Evolutionary conservation across 1,140 invertebrate species (phyloP).

Genomic region (Cotesia chilonis): DNA sequence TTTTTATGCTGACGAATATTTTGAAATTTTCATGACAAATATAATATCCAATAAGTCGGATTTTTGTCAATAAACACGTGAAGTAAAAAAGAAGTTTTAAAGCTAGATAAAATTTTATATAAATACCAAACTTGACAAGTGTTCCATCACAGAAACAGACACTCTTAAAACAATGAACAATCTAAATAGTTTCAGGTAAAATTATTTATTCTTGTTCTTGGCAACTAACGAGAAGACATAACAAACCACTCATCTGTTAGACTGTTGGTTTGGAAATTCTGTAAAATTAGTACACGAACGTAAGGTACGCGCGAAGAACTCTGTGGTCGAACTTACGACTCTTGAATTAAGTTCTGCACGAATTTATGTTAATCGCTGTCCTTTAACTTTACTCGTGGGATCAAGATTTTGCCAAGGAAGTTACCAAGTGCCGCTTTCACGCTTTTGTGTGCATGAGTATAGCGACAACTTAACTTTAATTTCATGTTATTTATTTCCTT

Average conservation of each 20-base stretch:
- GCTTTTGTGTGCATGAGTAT: conserved; percentile 9
- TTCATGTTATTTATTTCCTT: neutral
- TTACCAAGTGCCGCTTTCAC: conserved; percentile 15
- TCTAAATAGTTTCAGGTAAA: too few species aligned
- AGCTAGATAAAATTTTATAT: too few species aligned
- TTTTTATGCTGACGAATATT: too few species aligned
- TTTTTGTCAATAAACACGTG: too few species aligned
- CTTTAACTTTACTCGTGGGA: conserved; percentile 26
- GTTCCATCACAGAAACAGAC: too few species aligned
- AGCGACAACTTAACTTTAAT: neutral
- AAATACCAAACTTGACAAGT: too few species aligned
- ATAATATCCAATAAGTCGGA: too few species aligned
- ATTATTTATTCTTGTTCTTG: neutral
- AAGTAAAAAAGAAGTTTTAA: too few species aligned
- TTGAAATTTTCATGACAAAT: too few species aligned
- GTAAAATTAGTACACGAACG: conserved; percentile 18
- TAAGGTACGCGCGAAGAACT: conserved; percentile 11
- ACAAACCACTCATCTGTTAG: conserved; percentile 14
- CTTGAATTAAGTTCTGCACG: conserved; percentile 20
- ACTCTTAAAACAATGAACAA: too few species aligned
- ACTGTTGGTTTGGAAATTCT: conserved; percentile 17
- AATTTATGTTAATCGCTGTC: conserved; percentile 28
- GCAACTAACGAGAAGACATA: conserved; percentile 5
- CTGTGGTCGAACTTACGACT: conserved; percentile 20
- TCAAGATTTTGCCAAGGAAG: conserved; percentile 22